phyloP scores from a whole-genome alignment of 2,888 invertebrate genomes.

The Chalcis sispes region DNA sequence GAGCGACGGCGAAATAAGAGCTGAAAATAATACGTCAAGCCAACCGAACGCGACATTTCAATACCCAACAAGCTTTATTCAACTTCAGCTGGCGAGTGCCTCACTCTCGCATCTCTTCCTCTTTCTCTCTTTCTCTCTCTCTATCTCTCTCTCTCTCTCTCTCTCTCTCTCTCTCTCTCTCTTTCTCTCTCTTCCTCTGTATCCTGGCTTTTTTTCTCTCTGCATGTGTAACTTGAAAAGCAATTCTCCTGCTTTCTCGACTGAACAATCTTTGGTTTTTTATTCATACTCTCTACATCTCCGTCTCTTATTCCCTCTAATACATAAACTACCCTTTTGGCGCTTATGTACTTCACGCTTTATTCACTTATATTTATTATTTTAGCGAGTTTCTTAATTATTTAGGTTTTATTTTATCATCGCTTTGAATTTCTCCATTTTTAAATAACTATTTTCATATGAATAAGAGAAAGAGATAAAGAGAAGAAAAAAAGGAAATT shows the following conservation, averaged over 20 bases:
- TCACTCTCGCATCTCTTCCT: not conserved
- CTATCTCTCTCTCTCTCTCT: not conserved
- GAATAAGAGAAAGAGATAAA: too few relatives aligned
- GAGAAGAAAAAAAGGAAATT: too few relatives aligned
- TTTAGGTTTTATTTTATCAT: not conserved
- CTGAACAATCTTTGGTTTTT: not conserved
- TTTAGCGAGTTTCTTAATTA: not conserved
- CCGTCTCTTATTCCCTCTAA: too few relatives aligned
- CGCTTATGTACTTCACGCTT: too few relatives aligned
- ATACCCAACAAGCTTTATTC: constrained; percentile 53
- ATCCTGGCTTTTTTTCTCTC: not conserved
- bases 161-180: not conserved
- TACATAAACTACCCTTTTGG: too few relatives aligned
- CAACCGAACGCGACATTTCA: constrained; percentile 66
- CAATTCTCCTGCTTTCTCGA: not conserved
- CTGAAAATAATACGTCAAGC: constrained; percentile 66
- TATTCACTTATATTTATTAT: not conserved
- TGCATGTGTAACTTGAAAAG: too few relatives aligned
- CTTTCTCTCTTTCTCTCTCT: not conserved
- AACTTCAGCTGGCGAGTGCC: constrained; percentile 16
- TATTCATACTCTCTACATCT: not conserved
- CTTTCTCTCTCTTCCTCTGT: not conserved
- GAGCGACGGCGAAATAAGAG: constrained; percentile 25
- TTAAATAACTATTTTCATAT: too few relatives aligned
- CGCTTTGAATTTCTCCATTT: too few relatives aligned